Conservation (phyloP, 2,888 invertebrate genomes). For the Megamerina dolium region DNA sequence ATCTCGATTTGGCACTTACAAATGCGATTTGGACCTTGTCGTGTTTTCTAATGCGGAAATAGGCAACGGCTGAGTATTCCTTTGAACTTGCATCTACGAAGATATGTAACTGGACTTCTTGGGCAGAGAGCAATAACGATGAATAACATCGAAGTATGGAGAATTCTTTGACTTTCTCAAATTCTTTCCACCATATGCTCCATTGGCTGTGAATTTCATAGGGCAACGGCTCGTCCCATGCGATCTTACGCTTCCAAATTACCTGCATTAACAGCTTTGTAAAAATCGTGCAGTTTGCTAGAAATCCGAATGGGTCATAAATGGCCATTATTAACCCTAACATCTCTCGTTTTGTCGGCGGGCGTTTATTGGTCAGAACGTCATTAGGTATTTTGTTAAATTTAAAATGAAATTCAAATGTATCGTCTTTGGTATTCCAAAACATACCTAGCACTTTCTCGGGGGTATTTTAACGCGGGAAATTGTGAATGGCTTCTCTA, state of each 20-base stretch:
- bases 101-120: conserved; percentile 14
- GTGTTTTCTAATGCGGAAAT: conserved; percentile 12
- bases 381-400: conserved; percentile 13
- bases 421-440: conserved; percentile 20
- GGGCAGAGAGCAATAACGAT: conserved; percentile 5
- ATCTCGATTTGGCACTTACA: conserved; percentile 15
- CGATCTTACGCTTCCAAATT: conserved; percentile 11
- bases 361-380: conserved; percentile 13
- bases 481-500: too few relatives aligned
- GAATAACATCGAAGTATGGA: conserved; percentile 14
- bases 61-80: conserved; percentile 19
- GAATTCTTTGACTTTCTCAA: conserved; percentile 8
- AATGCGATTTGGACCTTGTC: conserved; percentile 15
- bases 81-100: conserved; percentile 18
- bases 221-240: conserved; percentile 19
- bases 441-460: conserved; percentile 21
- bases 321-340: conserved; percentile 26
- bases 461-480: neutral
- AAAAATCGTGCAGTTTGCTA: conserved; percentile 21
- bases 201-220: conserved; percentile 7
- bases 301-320: conserved; percentile 29
- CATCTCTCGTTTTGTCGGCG: conserved; percentile 25
- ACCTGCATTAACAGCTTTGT: conserved; percentile 14
- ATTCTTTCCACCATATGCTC: conserved; percentile 11
- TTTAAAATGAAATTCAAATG: conserved; percentile 19